phyloP scores from a whole-genome alignment of 1,140 invertebrate genomes.

The Diorhabda sublineata region DNA sequence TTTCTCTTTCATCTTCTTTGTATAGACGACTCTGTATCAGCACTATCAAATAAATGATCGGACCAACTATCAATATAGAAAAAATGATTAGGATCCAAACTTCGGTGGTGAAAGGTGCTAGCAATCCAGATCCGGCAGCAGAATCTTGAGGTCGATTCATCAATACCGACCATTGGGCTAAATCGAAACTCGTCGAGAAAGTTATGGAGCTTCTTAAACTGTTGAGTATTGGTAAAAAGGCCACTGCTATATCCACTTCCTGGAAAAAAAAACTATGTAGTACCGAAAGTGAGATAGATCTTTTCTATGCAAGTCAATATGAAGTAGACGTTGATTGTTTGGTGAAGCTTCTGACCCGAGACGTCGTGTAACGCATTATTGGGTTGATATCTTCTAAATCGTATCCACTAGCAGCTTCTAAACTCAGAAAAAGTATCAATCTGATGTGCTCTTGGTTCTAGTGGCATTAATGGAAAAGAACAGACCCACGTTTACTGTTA shows the following conservation, averaged over 20 bases:
- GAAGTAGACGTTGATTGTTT: background rate
- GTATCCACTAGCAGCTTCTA: too few species aligned
- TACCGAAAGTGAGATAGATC: too few species aligned
- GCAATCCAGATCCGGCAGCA: constrained; percentile 73
- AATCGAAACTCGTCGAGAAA: constrained; percentile 66
- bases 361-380: too few species aligned
- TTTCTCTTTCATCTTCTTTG: constrained; percentile 38
- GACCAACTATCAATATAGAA: constrained; percentile 68
- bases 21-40: constrained; percentile 55
- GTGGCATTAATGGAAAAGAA: too few species aligned
- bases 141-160: constrained; percentile 74
- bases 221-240: constrained; percentile 67
- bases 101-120: constrained; percentile 71
- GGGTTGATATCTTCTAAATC: too few species aligned
- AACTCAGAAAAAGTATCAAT: too few species aligned
- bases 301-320: too few species aligned
- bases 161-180: constrained; percentile 70
- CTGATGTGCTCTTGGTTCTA: too few species aligned
- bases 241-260: constrained; percentile 71
- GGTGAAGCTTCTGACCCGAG: background rate
- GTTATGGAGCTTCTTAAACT: constrained; percentile 54
- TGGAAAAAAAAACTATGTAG: constrained; percentile 39
- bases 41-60: constrained; percentile 72
- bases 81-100: constrained; percentile 77
- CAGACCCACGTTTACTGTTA: too few species aligned